Evolutionary conservation across 1,140 invertebrate genomes (phyloP).

Genomic region (Telenomus remus): DNA sequence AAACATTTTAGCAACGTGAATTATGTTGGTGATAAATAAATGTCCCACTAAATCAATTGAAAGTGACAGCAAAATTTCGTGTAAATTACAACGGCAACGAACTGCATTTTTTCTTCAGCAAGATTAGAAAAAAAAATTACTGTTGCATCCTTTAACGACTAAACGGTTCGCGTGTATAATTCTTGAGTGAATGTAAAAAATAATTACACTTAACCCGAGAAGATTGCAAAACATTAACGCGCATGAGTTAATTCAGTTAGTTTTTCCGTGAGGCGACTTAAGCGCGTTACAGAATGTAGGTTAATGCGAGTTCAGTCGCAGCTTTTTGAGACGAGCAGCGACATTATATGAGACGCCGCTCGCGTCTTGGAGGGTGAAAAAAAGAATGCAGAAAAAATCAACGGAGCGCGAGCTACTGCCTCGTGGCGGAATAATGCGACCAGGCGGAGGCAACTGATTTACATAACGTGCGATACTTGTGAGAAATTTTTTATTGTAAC

Average conservation of each 20-base stretch:
- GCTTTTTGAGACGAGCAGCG: constrained; percentile 41
- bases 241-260: constrained; percentile 54
- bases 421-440: constrained; percentile 15
- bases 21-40: too few species aligned
- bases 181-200: constrained; percentile 33
- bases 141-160: constrained; percentile 8
- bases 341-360: constrained; percentile 37
- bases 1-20: too few species aligned
- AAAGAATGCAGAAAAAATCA: constrained; percentile 13
- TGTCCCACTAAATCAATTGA: too few species aligned
- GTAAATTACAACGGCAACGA: too few species aligned
- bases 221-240: constrained; percentile 50
- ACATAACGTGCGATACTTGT: constrained; percentile 15
- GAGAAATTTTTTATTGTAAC: constrained; percentile 36
- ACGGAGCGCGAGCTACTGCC: constrained; percentile 17
- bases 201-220: constrained; percentile 42
- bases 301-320: constrained; percentile 49
- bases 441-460: constrained; percentile 16
- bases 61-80: background rate
- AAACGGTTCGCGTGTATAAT: constrained; percentile 30
- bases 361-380: constrained; percentile 10
- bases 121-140: constrained; percentile 7
- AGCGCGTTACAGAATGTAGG: constrained; percentile 54
- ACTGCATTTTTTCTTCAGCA: background rate
- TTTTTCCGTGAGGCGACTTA: constrained; percentile 37